Conservation (phyloP, 2,797 vertebrate species). For the Hybognathus amarus region DNA sequence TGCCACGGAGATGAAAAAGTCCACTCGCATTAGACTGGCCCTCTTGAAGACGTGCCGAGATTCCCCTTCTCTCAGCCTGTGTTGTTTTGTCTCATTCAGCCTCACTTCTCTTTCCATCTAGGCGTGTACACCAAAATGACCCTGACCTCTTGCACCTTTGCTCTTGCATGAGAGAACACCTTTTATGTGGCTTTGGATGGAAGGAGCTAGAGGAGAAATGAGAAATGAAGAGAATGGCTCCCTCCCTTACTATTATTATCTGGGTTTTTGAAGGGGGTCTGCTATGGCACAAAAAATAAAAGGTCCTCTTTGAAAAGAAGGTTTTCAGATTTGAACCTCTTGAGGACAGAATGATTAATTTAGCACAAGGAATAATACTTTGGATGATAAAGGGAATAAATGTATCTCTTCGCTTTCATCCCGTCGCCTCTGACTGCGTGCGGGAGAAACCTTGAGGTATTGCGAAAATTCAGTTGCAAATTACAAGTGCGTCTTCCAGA, state of each 20-base stretch:
- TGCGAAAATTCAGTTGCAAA: conserved; percentile 49
- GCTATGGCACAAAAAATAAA: conserved; percentile 37
- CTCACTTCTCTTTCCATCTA: conserved; percentile 19
- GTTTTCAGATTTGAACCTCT: conserved; percentile 56
- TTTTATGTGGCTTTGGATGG: conserved; percentile 28
- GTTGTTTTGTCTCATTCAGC: conserved; percentile 1
- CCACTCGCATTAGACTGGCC: conserved; percentile 56
- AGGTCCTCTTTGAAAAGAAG: conserved; percentile 51
- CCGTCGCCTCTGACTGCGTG: conserved; percentile 41
- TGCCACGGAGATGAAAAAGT: conserved; percentile 59
- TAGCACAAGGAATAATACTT: conserved; percentile 61
- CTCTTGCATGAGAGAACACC: conserved; percentile 41
- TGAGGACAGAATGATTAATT: conserved; percentile 68
- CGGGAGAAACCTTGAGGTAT: conserved; percentile 50
- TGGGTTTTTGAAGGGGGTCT: conserved; percentile 16
- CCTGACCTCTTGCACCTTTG: conserved; percentile 46
- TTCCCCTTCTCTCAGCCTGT: conserved; percentile 19
- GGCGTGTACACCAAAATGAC: conserved; percentile 29
- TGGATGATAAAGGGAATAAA: conserved; percentile 68
- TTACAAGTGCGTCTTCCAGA: conserved; percentile 41
- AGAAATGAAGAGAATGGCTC: conserved; percentile 6
- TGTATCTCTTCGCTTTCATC: conserved; percentile 65
- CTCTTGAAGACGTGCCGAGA: conserved; percentile 32
- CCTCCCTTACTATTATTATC: conserved; percentile 39
- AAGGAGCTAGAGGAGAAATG: conserved; percentile 9